phyloP scores from a whole-genome alignment of 2,797 vertebrate genomes.

The Trematomus bernacchii region DNA sequence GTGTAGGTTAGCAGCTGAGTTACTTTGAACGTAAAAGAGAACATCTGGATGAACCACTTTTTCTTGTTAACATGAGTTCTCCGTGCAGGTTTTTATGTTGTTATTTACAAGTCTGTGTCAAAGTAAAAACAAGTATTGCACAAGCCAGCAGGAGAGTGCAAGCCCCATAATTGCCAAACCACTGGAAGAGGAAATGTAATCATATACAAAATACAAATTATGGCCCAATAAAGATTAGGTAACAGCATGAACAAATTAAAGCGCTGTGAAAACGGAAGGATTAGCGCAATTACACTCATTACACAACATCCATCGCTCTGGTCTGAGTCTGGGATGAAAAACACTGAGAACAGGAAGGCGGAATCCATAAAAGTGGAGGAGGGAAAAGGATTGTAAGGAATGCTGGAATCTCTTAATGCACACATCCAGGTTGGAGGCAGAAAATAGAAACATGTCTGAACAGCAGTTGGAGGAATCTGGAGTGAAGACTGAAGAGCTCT shows the following conservation, averaged over 20 bases:
- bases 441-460: conserved; percentile 84
- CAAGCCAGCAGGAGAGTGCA: conserved; percentile 62
- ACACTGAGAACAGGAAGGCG: conserved; percentile 66
- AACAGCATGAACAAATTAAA: conserved; percentile 82
- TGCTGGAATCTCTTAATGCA: conserved; percentile 81
- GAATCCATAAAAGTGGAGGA: conserved; percentile 69
- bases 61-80: conserved; percentile 61
- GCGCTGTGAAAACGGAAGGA: conserved; percentile 80
- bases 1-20: conserved; percentile 57
- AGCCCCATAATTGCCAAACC: conserved; percentile 72
- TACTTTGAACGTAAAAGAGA: conserved; percentile 42
- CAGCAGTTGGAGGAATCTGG: conserved; percentile 73
- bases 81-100: conserved; percentile 53
- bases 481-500: conserved; percentile 62
- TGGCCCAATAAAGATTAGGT: conserved; percentile 81
- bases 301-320: conserved; percentile 78
- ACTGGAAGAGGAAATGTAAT: conserved; percentile 78
- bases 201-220: conserved; percentile 81
- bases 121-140: conserved; percentile 56
- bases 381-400: conserved; percentile 73
- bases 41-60: conserved; percentile 76
- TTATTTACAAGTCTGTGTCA: conserved; percentile 72
- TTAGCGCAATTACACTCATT: conserved; percentile 81
- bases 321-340: conserved; percentile 67
- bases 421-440: conserved; percentile 72